Conservation (phyloP, 2,888 invertebrate genomes). For the Lepas anatifera region DNA sequence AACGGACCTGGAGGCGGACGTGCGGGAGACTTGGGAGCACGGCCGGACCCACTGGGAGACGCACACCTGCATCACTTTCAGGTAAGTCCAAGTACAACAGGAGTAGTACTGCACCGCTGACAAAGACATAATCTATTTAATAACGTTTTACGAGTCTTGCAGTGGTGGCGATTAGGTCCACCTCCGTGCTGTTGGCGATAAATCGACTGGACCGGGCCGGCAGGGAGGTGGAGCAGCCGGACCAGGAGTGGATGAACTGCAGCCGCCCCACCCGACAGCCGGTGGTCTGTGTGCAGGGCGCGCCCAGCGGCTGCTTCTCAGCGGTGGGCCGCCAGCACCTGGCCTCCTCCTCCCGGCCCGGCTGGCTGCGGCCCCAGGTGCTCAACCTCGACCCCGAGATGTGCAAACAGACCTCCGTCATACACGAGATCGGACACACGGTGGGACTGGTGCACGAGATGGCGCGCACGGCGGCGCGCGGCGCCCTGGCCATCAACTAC, state of each 20-base stretch:
- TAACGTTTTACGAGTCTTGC: too few relatives aligned
- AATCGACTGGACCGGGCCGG: too few relatives aligned
- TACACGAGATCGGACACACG: conserved; percentile 9
- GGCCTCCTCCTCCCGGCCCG: not conserved
- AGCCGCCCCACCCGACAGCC: not conserved
- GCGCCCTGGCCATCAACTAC: not conserved
- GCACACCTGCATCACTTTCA: not conserved
- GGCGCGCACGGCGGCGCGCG: not conserved
- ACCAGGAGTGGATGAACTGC: not conserved
- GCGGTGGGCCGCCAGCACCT: not conserved
- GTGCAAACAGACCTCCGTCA: not conserved
- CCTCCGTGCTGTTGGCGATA: too few relatives aligned
- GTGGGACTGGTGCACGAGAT: conserved; percentile 5
- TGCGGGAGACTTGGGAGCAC: not conserved
- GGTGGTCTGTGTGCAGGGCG: not conserved
- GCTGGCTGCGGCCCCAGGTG: not conserved
- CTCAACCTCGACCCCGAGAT: conserved; percentile 4
- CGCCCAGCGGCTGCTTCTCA: not conserved
- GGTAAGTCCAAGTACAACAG: not conserved
- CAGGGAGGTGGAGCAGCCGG: not conserved
- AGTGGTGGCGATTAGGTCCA: too few relatives aligned
- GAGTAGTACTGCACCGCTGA: not conserved
- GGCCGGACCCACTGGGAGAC: not conserved
- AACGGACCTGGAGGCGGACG: not conserved
- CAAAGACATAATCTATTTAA: not conserved